Evolutionary conservation across 2,888 invertebrate species (phyloP).

Genomic region (Coremacera marginata): DNA sequence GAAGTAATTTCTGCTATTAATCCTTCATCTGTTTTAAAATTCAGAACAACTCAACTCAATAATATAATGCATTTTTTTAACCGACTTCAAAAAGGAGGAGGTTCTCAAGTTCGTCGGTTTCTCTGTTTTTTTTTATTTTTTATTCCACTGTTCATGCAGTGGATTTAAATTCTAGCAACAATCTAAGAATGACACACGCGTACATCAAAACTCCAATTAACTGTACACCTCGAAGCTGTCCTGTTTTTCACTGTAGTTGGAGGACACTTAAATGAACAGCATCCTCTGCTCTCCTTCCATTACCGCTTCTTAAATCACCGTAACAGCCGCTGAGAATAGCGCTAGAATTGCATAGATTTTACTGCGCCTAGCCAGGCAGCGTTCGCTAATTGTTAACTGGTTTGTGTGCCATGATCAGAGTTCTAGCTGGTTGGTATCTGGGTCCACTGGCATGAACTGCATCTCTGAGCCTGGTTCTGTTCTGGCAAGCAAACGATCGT

Average conservation of each 20-base stretch:
- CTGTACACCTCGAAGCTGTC: slow-evolving; percentile 34
- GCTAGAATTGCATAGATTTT: slow-evolving; percentile 1
- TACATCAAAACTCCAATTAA: slow-evolving; percentile 39
- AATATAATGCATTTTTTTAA: too few species aligned
- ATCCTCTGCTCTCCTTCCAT: background rate
- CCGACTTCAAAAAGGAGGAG: too few species aligned
- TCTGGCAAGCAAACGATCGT: background rate
- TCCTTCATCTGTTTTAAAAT: too few species aligned
- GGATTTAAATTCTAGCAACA: background rate
- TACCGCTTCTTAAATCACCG: background rate
- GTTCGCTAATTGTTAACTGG: slow-evolving; percentile 37
- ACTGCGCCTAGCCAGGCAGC: background rate
- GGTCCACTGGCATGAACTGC: slow-evolving; percentile 7
- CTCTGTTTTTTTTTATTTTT: too few species aligned
- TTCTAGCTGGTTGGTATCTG: background rate
- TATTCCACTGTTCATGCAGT: background rate
- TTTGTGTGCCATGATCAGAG: background rate
- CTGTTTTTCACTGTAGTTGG: slow-evolving; percentile 1
- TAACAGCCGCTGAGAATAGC: background rate
- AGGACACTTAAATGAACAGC: slow-evolving; percentile 31
- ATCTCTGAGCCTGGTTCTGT: background rate
- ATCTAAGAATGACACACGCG: slow-evolving; percentile 32
- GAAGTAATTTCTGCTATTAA: too few species aligned
- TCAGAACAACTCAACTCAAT: too few species aligned
- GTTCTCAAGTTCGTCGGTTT: too few species aligned